These are phyloP conservation scores for Zophobas morio DNA, from an alignment of 1,140 invertebrate genomes.

Conservation along the genomic window DNA sequence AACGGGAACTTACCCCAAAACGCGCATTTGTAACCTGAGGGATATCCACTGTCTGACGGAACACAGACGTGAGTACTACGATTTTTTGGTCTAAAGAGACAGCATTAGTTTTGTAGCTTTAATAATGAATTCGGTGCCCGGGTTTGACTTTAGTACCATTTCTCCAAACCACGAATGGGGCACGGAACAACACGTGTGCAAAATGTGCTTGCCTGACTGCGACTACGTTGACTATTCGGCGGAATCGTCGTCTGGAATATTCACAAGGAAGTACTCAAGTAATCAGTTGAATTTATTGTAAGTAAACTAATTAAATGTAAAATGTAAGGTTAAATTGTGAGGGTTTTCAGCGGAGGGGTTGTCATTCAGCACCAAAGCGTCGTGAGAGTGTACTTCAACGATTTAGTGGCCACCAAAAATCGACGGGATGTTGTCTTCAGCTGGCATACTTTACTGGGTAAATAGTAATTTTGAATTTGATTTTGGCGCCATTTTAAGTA, in stretches of 20 bases:
- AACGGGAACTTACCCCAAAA: constrained; percentile 28
- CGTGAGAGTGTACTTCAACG: constrained; percentile 76
- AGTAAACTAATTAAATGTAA: constrained; percentile 50
- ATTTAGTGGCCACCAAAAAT: constrained; percentile 73
- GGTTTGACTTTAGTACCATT: constrained; percentile 10
- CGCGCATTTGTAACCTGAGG: constrained; percentile 35
- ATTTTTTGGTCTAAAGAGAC: neutral
- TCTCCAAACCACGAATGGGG: constrained; percentile 17
- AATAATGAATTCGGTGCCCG: constrained; percentile 43
- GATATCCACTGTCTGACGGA: constrained; percentile 45
- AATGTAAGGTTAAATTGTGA: constrained; percentile 42
- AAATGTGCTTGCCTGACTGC: constrained; percentile 71
- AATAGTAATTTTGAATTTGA: constrained; percentile 50
- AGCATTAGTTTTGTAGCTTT: constrained; percentile 43
- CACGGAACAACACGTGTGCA: constrained; percentile 54
- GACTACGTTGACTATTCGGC: constrained; percentile 72
- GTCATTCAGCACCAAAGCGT: constrained; percentile 70
- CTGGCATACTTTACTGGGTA: constrained; percentile 67
- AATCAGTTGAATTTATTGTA: constrained; percentile 68
- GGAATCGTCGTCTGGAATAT: constrained; percentile 70
- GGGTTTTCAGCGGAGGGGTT: constrained; percentile 67
- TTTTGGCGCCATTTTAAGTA: no score
- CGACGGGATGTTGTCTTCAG: constrained; percentile 70
- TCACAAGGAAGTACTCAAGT: constrained; percentile 66
- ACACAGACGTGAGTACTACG: constrained; percentile 24